Evolutionary conservation across 2,113 vertebrate species (phyloP).

Genomic region (Ellobius talpinus): DNA sequence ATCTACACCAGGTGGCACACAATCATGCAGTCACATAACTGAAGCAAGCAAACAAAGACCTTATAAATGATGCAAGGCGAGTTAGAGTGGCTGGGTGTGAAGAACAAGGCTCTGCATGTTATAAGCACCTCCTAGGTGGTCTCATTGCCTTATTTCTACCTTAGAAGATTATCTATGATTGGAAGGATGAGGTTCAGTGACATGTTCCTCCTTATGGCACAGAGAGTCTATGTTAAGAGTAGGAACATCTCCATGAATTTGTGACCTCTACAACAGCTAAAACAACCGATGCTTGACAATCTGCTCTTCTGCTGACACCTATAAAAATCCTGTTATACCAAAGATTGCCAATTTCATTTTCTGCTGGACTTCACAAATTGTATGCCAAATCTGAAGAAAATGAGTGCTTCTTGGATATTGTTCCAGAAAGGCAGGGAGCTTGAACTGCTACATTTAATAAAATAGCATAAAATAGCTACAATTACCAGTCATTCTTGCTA

Average conservation of each 20-base stretch:
- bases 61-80: background rate
- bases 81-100: background rate
- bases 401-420: background rate
- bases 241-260: background rate
- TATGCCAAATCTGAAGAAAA: background rate
- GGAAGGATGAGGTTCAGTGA: background rate
- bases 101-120: rapidly evolving
- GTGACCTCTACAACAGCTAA: background rate
- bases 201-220: background rate
- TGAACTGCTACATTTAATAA: background rate
- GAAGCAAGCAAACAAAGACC: background rate
- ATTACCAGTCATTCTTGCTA: background rate
- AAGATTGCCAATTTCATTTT: background rate
- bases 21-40: background rate
- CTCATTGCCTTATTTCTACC: no score
- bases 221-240: background rate
- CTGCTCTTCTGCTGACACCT: background rate
- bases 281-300: background rate
- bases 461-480: no score
- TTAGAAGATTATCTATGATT: background rate
- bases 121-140: no score
- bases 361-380: background rate
- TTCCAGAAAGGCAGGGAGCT: background rate
- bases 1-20: background rate
- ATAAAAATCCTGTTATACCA: background rate